phyloP scores from a whole-genome alignment of 2,113 vertebrate species.

The Aphyosemion australe region DNA sequence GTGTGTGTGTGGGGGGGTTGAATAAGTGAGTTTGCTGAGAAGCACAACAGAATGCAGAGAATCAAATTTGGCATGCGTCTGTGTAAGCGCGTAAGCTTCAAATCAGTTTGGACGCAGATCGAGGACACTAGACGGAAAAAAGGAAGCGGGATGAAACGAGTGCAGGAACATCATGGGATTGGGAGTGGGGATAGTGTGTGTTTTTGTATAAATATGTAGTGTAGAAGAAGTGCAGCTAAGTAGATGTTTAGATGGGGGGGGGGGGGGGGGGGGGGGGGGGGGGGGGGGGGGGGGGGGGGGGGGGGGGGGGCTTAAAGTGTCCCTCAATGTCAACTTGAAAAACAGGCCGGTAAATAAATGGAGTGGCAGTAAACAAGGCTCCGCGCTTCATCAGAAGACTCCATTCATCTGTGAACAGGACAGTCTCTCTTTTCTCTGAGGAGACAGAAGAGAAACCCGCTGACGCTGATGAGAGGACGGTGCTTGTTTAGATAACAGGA shows the following conservation, averaged over 20 bases:
- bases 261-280: conserved; percentile 1
- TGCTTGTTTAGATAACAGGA: conserved; percentile 76
- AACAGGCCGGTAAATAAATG: conserved; percentile 75
- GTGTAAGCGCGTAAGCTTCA: conserved; percentile 76
- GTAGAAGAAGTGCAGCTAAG: conserved; percentile 38
- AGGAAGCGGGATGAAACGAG: conserved; percentile 70
- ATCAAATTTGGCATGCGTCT: conserved; percentile 76
- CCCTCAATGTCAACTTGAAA: conserved; percentile 75
- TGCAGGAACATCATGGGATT: conserved; percentile 66
- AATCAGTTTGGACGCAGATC: conserved; percentile 81
- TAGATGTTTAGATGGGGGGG: conserved; percentile 51
- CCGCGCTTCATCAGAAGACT: conserved; percentile 73
- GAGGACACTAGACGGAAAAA: conserved; percentile 71
- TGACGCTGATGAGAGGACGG: conserved; percentile 54
- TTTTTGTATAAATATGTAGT: conserved; percentile 50
- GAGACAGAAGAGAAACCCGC: conserved; percentile 65
- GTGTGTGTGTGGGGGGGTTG: conserved; percentile 4
- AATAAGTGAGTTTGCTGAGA: conserved; percentile 39
- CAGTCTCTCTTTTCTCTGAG: conserved; percentile 70
- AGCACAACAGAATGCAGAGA: conserved; percentile 75
- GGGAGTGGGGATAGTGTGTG: conserved; percentile 42
- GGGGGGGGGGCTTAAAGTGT: conserved; percentile 44
- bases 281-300: conserved; percentile 42
- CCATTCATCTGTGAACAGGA: conserved; percentile 77
- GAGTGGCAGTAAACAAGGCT: conserved; percentile 76